Conservation (phyloP, 2,797 vertebrate genomes). For the Hypotaenidia okinawae region DNA sequence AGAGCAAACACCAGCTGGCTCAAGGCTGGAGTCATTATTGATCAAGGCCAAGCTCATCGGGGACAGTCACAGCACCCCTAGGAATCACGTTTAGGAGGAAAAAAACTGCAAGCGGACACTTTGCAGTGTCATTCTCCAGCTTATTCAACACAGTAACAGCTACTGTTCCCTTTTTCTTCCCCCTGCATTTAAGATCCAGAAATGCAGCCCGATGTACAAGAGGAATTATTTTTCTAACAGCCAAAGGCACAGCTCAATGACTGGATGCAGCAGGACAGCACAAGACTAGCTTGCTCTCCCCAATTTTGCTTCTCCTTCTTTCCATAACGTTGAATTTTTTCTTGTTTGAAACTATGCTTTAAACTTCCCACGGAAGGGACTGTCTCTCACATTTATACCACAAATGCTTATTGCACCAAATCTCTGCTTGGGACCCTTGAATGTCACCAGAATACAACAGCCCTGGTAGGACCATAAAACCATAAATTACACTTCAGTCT, state of each 20-base stretch:
- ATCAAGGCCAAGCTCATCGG: too few relatives aligned
- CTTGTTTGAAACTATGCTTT: background rate
- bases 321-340: background rate
- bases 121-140: background rate
- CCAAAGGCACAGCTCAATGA: background rate
- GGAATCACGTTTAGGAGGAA: too few relatives aligned
- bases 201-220: background rate
- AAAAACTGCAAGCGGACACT: too few relatives aligned
- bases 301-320: background rate
- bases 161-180: background rate
- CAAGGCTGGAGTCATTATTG: too few relatives aligned
- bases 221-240: background rate
- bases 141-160: background rate
- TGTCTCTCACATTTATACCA: background rate
- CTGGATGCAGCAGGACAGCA: background rate
- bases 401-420: background rate
- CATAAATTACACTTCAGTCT: background rate
- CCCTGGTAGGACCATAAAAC: background rate
- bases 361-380: background rate
- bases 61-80: too few relatives aligned
- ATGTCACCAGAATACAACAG: background rate
- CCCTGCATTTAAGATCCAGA: background rate
- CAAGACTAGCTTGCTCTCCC: background rate
- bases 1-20: too few relatives aligned
- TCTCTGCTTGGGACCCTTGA: background rate